Conservation (phyloP, 2,113 vertebrate species). For the Gnathonemus echidnorhynchus region DNA sequence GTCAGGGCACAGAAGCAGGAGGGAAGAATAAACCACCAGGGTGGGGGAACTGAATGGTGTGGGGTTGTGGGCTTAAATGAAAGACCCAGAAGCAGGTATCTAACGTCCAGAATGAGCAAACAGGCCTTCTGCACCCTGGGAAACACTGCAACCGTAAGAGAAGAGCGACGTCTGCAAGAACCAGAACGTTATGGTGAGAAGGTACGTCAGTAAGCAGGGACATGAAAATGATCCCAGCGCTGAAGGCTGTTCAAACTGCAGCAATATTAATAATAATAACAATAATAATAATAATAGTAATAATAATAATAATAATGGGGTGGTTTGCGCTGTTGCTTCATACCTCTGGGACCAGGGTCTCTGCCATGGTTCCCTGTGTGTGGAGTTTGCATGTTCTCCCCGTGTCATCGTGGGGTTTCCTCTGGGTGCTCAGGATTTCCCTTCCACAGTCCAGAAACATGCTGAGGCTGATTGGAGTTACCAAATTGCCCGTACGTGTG, state of each 20-base stretch:
- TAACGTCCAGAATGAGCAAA: background rate
- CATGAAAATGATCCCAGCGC: background rate
- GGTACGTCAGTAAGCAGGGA: background rate
- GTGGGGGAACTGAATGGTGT: conserved; percentile 2
- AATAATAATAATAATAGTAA: background rate
- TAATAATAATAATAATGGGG: background rate
- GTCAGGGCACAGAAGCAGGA: conserved; percentile 35
- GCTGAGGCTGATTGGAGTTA: background rate
- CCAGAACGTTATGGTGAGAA: background rate
- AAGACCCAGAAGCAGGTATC: conserved; percentile 33
- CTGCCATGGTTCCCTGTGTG: background rate
- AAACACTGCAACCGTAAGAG: background rate
- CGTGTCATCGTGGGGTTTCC: background rate
- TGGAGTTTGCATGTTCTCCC: background rate
- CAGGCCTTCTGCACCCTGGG: background rate
- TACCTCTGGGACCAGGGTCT: background rate
- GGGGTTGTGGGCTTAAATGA: background rate
- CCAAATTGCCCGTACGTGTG: background rate
- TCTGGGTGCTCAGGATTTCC: background rate
- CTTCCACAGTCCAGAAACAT: background rate
- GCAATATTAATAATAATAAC: background rate
- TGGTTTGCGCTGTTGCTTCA: background rate
- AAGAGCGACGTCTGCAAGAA: background rate
- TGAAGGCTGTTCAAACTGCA: background rate
- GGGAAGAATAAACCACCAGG: background rate